These are phyloP conservation scores for Sycophila texana DNA, from an alignment of 2,888 invertebrate species.

Conservation along the genomic window DNA sequence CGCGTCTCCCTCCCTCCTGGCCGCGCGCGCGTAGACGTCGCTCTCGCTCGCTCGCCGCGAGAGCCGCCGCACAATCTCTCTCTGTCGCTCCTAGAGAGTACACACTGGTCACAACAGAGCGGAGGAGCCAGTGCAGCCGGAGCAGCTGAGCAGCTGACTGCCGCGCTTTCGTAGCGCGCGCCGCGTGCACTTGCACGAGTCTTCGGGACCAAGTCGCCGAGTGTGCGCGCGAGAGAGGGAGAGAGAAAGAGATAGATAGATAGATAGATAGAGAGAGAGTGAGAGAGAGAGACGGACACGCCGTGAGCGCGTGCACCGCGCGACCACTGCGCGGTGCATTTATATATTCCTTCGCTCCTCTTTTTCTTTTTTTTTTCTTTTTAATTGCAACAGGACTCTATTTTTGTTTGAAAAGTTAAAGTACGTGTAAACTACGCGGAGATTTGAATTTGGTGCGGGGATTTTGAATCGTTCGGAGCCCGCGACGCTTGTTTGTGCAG, in stretches of 20 bases:
- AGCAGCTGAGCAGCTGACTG: constrained; percentile 69
- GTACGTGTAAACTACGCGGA: too few species aligned
- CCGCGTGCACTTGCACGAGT: not conserved
- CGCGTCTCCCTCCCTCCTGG: not conserved
- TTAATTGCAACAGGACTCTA: too few species aligned
- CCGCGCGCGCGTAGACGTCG: constrained; percentile 33
- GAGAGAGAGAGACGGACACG: not conserved
- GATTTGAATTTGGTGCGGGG: too few species aligned
- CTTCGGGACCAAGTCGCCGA: not conserved
- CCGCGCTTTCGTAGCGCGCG: constrained; percentile 61
- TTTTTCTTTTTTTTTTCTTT: too few species aligned
- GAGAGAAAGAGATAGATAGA: too few species aligned
- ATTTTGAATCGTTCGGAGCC: not conserved
- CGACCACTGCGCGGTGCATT: not conserved
- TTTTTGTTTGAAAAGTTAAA: too few species aligned
- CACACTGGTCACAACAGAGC: constrained; percentile 53
- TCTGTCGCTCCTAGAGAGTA: constrained; percentile 31
- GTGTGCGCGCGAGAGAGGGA: not conserved
- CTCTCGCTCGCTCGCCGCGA: constrained; percentile 29
- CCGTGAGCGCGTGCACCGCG: constrained; percentile 10
- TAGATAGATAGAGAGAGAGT: too few species aligned
- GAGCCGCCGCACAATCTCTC: constrained; percentile 49
- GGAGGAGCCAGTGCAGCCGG: constrained; percentile 69
- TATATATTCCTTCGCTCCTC: too few species aligned
- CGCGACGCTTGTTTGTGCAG: constrained; percentile 4